A percentile compares a stretch with the other conserved stretches of the same genome.
These are phyloP conservation scores for Otus scops DNA, from an alignment of 2,797 vertebrate species.

Conservation along the genomic window DNA sequence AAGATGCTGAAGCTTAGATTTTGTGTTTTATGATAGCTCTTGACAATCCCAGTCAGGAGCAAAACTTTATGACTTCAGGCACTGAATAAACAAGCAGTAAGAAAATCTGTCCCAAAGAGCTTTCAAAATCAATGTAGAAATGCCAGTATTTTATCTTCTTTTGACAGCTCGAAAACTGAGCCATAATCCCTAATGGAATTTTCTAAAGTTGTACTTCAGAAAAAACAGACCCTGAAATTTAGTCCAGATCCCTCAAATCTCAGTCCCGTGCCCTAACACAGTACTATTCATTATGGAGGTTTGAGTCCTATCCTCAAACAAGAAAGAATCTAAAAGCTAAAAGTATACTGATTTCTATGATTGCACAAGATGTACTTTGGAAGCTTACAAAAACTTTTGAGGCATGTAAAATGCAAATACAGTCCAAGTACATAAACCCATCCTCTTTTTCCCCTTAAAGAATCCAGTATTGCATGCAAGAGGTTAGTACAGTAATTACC, in stretches of 20 bases:
- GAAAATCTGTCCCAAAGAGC: not conserved
- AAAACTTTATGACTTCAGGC: conserved; percentile 1
- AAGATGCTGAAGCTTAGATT: not conserved
- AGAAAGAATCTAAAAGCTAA: not conserved
- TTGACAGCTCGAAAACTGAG: conserved; percentile 4
- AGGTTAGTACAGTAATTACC: not conserved
- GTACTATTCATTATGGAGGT: not conserved
- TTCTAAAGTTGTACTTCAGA: not conserved
- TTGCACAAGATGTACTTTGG: not conserved
- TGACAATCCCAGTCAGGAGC: not conserved
- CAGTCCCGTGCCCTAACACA: not conserved
- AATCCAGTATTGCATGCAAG: not conserved
- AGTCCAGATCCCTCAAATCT: not conserved
- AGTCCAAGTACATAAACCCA: not conserved
- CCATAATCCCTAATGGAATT: not conserved
- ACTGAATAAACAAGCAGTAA: not conserved
- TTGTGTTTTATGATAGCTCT: not conserved
- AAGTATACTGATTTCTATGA: not conserved
- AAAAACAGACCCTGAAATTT: not conserved
- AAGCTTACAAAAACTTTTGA: not conserved
- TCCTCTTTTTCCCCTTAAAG: not conserved
- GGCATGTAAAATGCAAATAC: not conserved
- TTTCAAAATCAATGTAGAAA: conserved; percentile 21
- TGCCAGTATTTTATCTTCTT: conserved; percentile 6
- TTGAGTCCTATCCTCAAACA: not conserved